Base-by-base conservation (phyloP, 2,113 vertebrate species). In the Protomyctophum bolini region DNA sequence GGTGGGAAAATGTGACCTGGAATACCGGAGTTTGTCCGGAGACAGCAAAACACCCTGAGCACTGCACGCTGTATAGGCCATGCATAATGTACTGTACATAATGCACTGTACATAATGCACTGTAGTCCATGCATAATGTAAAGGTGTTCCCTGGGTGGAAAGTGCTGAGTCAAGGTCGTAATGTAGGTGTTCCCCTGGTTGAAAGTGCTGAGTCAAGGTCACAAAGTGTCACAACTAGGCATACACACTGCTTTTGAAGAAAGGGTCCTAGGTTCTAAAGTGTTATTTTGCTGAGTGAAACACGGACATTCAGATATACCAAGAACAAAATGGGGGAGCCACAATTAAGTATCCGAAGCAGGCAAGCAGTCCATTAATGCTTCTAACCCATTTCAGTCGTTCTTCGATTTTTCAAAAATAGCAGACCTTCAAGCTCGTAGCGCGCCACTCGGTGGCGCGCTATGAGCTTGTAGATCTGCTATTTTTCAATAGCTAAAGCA, bases 61-160 rank as follows among this genome's bases (percentile, higher is more conserved):
- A 54, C 54, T 14, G 57, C 33, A 41, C 33, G 33, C 33, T 41
- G 2, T 33, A 33, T n/a, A 4, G 33, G 33, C 33, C 2, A 33
- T 33, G 33, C 2, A 33, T 33, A 33, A 33, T 33, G 33, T n/a
- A n/a, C n/a, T n/a, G n/a, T n/a, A n/a, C n/a, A n/a, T n/a, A n/a
- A n/a, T n/a, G n/a, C n/a, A n/a, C n/a, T n/a, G n/a, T n/a, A n/a
- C n/a, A n/a, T n/a, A n/a, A n/a, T n/a, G n/a, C n/a, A n/a, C 51
- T 79, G 68, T 54, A 70, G 60, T 11, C 51, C 28, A 56, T 75
- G 60, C 55, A 72, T 76, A 74, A 80, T 79, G 68, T 63, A n/a
- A n/a, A 77, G 12, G 50, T 54, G 12, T 61, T 15, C 59, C 56
- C 12, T 47, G 1, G 33, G 33, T 62, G 10, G 0, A n/a, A 62